phyloP scores from a whole-genome alignment of 2,113 vertebrate species.

The Azemiops feae region DNA sequence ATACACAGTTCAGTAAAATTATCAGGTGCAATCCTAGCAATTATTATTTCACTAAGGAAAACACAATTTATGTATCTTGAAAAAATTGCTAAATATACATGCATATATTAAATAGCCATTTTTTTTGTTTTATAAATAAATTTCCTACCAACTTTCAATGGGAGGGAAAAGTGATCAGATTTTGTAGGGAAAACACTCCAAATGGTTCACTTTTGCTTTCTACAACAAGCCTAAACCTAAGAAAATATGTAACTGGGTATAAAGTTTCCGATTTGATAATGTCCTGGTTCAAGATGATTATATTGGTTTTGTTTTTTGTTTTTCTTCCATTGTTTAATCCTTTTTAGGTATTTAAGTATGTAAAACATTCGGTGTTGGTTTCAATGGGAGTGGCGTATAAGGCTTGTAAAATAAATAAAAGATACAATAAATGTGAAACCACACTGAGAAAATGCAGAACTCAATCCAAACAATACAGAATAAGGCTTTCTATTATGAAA shows the following conservation, averaged over 20 bases:
- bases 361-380: too few species aligned
- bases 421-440: too few species aligned
- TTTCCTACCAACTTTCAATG: not conserved
- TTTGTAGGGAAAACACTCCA: not conserved
- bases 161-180: not conserved
- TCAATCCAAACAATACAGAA: too few species aligned
- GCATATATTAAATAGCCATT: not conserved
- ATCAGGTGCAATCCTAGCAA: not conserved
- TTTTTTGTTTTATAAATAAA: not conserved
- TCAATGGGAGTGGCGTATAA: too few species aligned
- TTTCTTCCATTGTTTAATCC: not conserved
- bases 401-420: too few species aligned
- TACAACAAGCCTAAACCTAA: not conserved
- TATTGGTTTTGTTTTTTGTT: not conserved
- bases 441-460: too few species aligned
- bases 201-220: not conserved
- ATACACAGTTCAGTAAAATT: not conserved
- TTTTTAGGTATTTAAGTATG: too few species aligned
- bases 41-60: not conserved
- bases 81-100: not conserved
- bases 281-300: not conserved
- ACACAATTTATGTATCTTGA: not conserved
- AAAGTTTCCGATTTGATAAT: not conserved
- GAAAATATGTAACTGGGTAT: not conserved
- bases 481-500: too few species aligned